Conservation (phyloP, 2,113 vertebrate genomes). For the Lota lota region DNA sequence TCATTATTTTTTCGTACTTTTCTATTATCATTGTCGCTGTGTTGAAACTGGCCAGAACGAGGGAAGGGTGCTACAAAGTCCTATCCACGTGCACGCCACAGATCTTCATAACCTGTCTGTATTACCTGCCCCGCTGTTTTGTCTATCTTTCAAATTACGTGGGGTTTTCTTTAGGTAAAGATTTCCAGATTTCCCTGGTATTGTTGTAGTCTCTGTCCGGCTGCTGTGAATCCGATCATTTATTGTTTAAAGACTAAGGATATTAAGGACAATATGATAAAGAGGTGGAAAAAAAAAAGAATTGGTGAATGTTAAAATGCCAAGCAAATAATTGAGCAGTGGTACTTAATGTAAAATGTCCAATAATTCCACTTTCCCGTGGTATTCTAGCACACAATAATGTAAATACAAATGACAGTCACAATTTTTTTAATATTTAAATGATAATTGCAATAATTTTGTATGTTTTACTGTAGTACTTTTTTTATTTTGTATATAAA, state of each 20-base stretch:
- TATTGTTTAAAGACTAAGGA: conserved; percentile 69
- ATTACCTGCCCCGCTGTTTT: conserved; percentile 68
- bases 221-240: conserved; percentile 67
- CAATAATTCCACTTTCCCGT: too few species aligned
- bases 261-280: conserved; percentile 54
- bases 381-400: too few species aligned
- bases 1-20: conserved; percentile 64
- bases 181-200: conserved; percentile 53
- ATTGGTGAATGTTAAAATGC: conserved; percentile 17
- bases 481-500: too few species aligned
- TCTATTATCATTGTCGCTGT: conserved; percentile 46
- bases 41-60: conserved; percentile 45
- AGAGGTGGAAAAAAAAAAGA: conserved; percentile 32
- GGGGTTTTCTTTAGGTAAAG: conserved; percentile 47
- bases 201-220: conserved; percentile 66
- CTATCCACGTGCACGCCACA: conserved; percentile 68
- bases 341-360: too few species aligned
- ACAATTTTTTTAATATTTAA: too few species aligned
- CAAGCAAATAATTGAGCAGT: background rate
- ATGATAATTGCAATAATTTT: too few species aligned
- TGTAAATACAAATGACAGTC: too few species aligned
- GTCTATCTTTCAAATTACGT: conserved; percentile 49
- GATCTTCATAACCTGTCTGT: conserved; percentile 65
- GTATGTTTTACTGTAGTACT: too few species aligned
- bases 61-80: conserved; percentile 39